These are phyloP conservation scores for Oreochromis mossambicus DNA, from an alignment of 2,797 vertebrate genomes.

Conservation along the genomic window DNA sequence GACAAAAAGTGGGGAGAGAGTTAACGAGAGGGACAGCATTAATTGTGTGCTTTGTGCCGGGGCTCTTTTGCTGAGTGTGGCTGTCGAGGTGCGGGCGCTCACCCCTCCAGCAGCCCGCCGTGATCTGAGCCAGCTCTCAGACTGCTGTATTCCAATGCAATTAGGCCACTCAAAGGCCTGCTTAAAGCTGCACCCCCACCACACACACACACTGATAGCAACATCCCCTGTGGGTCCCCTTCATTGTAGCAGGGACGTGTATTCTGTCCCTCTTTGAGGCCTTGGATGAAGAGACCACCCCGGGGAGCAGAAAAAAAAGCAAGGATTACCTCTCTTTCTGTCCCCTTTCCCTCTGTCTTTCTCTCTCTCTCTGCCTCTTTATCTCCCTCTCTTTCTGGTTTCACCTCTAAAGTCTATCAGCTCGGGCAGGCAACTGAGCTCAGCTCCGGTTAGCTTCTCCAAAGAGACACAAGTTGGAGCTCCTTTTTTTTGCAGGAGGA, in stretches of 20 bases:
- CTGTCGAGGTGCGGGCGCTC: slow-evolving; percentile 81
- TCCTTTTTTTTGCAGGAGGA: slow-evolving; percentile 23
- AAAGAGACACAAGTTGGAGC: slow-evolving; percentile 24
- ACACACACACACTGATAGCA: slow-evolving; percentile 53
- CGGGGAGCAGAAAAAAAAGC: slow-evolving; percentile 70
- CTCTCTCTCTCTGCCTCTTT: slow-evolving; percentile 36
- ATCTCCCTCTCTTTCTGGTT: slow-evolving; percentile 33
- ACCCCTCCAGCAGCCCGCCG: slow-evolving; percentile 87
- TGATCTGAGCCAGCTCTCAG: slow-evolving; percentile 84
- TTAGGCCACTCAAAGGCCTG: slow-evolving; percentile 92
- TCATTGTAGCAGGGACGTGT: slow-evolving; percentile 71
- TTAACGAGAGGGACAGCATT: slow-evolving; percentile 73
- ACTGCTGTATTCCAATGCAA: slow-evolving; percentile 92
- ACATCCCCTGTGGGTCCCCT: slow-evolving; percentile 72
- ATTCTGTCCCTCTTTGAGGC: slow-evolving; percentile 73
- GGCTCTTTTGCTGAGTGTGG: slow-evolving; percentile 81
- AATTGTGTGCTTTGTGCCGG: slow-evolving; percentile 69
- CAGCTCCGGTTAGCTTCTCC: slow-evolving; percentile 24
- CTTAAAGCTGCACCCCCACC: slow-evolving; percentile 85
- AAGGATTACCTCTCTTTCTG: slow-evolving; percentile 72
- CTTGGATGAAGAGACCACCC: slow-evolving; percentile 80
- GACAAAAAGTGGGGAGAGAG: slow-evolving; percentile 72
- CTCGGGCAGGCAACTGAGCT: slow-evolving; percentile 16
- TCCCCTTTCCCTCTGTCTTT: slow-evolving; percentile 42
- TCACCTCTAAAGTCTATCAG: slow-evolving; percentile 46